Evolutionary conservation across 2,888 invertebrate genomes (phyloP).

Genomic region (Didymodactylos carnosus): DNA sequence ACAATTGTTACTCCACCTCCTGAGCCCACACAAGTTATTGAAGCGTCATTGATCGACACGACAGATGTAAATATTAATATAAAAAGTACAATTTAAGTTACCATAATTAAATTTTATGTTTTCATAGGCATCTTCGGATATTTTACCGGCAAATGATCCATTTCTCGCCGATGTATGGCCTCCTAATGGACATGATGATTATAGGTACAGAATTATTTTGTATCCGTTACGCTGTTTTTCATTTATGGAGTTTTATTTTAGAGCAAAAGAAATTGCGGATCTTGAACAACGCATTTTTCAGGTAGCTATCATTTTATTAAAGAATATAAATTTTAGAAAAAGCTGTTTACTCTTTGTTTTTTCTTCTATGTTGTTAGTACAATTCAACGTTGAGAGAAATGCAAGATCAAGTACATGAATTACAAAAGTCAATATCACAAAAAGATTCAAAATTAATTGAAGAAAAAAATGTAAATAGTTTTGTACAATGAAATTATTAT

Average conservation of each 20-base stretch:
- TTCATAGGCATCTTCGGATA: neutral
- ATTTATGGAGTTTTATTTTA: neutral
- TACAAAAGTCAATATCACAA: neutral
- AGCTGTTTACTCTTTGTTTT: too few relatives aligned
- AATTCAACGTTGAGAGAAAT: neutral
- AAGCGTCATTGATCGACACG: neutral
- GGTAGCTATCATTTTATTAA: neutral
- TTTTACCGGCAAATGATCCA: neutral
- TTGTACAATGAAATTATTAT: too few relatives aligned
- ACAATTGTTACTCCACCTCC: conserved; percentile 35
- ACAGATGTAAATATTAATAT: neutral
- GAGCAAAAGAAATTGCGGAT: neutral
- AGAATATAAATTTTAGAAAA: neutral
- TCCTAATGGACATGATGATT: neutral
- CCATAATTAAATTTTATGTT: neutral
- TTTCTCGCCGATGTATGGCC: neutral
- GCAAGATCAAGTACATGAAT: neutral
- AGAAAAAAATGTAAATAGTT: neutral
- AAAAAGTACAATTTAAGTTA: too few relatives aligned
- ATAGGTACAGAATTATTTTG: neutral
- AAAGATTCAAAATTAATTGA: neutral
- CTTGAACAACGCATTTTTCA: neutral
- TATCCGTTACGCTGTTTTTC: too few relatives aligned
- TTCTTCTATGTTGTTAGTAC: neutral
- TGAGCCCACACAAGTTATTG: neutral